Evolutionary conservation across 2,888 invertebrate species (phyloP), one percentile per base, ranked within the genome.

Genomic region (Acleris holmiana): DNA sequence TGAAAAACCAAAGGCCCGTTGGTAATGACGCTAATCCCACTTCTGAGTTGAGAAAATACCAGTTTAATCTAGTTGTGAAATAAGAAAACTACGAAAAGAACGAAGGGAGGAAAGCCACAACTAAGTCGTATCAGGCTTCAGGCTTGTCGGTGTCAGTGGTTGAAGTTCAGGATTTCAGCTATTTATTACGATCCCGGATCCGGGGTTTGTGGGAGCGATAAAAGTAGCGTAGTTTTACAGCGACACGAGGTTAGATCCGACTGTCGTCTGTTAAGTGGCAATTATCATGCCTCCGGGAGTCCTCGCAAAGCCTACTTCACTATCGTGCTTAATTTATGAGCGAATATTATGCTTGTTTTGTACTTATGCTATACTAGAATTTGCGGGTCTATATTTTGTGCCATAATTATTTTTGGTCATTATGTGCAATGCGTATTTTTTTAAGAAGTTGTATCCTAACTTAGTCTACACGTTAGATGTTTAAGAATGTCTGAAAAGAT

Each of bases 181-280:
- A 91, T 91, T 91, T 91, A 91, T 91, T 88, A 85, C 89, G 76
- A 86, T 88, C 89, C 73, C 78, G 83, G 86, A 89, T 85, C 80
- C 76, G 76, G 72, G 81, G 88, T 91, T 90, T 90, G 90, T 88
- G 88, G 83, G 71, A 72, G 74, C 81, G 91, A 91, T 91, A 91
- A 90, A 86, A 83, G 75, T 73, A 73, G 73, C 77, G 72, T 73
- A 77, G 68, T 68, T 69, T 69, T 68, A 65, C 66, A 53, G 46
- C 64, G 61, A 54, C 51, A 58, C 57, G 61, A 54, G 58, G 66
- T 66, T 65, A 59, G 59, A 59, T 66, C 57, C 47, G 53, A 25
- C 53, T 61, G 50, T 57, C 61, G 57, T 62, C 66, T 62, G 29
- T 62, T 66, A 66, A 66, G 65, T 61, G 66, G 61, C 66, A 66